Evolutionary conservation across 2,888 invertebrate species (phyloP).

Genomic region (Bibio marci): DNA sequence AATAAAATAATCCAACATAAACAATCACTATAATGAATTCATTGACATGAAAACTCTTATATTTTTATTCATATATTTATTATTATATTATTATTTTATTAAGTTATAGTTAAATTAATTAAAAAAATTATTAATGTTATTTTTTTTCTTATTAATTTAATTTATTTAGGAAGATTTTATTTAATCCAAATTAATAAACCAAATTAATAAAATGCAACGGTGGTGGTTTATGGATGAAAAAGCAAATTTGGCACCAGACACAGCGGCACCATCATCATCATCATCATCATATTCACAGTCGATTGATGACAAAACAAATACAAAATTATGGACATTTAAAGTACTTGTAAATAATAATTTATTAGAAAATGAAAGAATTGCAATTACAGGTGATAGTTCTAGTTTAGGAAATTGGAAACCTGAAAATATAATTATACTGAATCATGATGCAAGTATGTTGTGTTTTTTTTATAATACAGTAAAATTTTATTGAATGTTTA

Average conservation of each 20-base stretch:
- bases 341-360: conserved; percentile 33
- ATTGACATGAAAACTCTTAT: too few relatives aligned
- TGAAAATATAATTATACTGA: conserved; percentile 37
- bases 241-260: conserved; percentile 19
- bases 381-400: conserved; percentile 48
- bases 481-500: background rate
- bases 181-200: too few relatives aligned
- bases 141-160: too few relatives aligned
- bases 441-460: conserved; percentile 28
- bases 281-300: conserved; percentile 4
- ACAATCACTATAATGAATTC: too few relatives aligned
- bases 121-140: too few relatives aligned
- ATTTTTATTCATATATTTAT: too few relatives aligned
- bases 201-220: conserved; percentile 45
- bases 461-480: background rate
- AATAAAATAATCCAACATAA: too few relatives aligned
- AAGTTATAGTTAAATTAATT: background rate
- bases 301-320: conserved; percentile 21
- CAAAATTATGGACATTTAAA: conserved; percentile 34
- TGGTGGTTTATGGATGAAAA: conserved; percentile 46
- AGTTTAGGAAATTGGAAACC: conserved; percentile 58
- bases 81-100: too few relatives aligned
- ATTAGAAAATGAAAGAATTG: conserved; percentile 43
- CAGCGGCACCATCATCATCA: background rate
- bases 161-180: too few relatives aligned